phyloP scores from a whole-genome alignment of 1,140 invertebrate genomes.

The Polyergus mexicanus region DNA sequence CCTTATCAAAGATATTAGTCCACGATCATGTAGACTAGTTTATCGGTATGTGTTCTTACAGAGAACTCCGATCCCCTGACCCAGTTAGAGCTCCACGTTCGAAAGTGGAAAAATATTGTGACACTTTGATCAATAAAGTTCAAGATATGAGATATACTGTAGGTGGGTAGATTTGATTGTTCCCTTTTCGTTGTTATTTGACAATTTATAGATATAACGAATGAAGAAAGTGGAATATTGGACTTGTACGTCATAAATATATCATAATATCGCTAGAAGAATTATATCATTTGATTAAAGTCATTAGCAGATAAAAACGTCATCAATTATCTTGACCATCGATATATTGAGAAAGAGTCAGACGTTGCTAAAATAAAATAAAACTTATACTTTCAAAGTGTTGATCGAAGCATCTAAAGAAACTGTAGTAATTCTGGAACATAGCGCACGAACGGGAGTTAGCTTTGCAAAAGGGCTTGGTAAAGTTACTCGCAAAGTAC shows the following conservation, averaged over 20 bases:
- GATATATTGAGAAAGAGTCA: conserved; percentile 2
- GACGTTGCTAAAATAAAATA: not conserved
- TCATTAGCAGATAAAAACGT: not conserved
- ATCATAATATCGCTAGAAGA: not conserved
- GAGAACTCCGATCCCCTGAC: conserved; percentile 25
- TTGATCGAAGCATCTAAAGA: not conserved
- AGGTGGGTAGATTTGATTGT: conserved; percentile 50
- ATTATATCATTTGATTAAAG: conserved; percentile 15
- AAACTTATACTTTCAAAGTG: too few species aligned
- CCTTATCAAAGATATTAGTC: conserved; percentile 3
- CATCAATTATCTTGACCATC: not conserved
- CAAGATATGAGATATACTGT: conserved; percentile 38
- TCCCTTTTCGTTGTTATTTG: conserved; percentile 18
- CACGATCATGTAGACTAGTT: conserved; percentile 28
- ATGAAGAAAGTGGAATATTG: not conserved
- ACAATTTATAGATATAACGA: conserved; percentile 35
- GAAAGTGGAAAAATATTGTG: conserved; percentile 57
- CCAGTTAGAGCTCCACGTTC: conserved; percentile 34
- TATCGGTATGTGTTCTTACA: conserved; percentile 35
- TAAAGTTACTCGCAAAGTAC: conserved; percentile 20
- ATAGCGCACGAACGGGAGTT: not conserved
- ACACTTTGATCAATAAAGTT: conserved; percentile 56
- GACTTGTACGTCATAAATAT: not conserved
- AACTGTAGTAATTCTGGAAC: not conserved
- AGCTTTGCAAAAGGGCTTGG: conserved; percentile 20